phyloP scores from a whole-genome alignment of 2,888 invertebrate genomes.

The Eupelmus urozonus region DNA sequence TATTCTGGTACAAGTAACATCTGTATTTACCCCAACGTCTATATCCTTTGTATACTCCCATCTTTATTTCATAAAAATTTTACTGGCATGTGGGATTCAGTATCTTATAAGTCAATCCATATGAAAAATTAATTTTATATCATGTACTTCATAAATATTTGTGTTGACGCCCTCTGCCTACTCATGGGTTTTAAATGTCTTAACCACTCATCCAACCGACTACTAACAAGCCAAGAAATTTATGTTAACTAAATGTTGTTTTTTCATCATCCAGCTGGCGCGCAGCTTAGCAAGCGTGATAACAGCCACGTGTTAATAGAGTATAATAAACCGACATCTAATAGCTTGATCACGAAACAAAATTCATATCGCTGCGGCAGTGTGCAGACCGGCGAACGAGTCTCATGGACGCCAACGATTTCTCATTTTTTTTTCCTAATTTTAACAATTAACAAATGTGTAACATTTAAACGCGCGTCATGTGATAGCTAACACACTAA shows the following conservation, averaged over 20 bases:
- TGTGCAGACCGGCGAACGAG: background rate
- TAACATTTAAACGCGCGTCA: slow-evolving; percentile 42
- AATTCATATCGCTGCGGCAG: slow-evolving; percentile 28
- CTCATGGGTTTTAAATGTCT: slow-evolving; percentile 62
- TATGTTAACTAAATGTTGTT: slow-evolving; percentile 9
- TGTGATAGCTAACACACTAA: slow-evolving; percentile 67
- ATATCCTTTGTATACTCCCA: background rate
- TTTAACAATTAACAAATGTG: slow-evolving; percentile 50
- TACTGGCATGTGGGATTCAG: slow-evolving; percentile 33
- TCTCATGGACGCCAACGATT: background rate
- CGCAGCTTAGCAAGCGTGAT: background rate
- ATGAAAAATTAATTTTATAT: slow-evolving; percentile 8
- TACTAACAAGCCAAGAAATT: slow-evolving; percentile 63
- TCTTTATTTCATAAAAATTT: slow-evolving; percentile 12
- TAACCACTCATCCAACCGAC: slow-evolving; percentile 77
- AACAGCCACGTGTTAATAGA: slow-evolving; percentile 21
- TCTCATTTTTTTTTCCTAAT: background rate
- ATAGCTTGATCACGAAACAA: slow-evolving; percentile 4
- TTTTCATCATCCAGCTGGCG: slow-evolving; percentile 2
- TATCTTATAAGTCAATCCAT: background rate
- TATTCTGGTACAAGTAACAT: background rate
- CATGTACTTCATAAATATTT: slow-evolving; percentile 6
- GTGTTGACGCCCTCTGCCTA: background rate
- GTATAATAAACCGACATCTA: slow-evolving; percentile 10
- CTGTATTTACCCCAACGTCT: slow-evolving; percentile 21